These are phyloP conservation scores for Anguilla pacifica DNA, from an alignment of 2,797 vertebrate genomes.

Conservation along the genomic window DNA sequence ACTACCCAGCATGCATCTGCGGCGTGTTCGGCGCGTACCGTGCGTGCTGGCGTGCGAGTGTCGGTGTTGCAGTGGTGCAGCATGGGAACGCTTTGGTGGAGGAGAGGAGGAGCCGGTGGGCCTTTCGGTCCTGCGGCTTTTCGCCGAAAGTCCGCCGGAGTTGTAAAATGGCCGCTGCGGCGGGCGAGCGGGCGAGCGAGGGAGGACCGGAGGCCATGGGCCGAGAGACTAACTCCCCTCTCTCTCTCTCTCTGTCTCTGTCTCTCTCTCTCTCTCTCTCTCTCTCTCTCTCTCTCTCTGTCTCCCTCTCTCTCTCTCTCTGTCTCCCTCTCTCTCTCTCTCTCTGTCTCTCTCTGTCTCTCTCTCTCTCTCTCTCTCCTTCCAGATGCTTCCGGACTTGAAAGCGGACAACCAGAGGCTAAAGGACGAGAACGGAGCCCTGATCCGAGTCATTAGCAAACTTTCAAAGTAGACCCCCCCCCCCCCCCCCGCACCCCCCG, in stretches of 20 bases:
- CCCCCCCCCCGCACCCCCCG: constrained; percentile 53
- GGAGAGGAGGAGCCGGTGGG: too few species aligned
- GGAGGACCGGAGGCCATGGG: too few species aligned
- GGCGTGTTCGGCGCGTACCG: background rate
- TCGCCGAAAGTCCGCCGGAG: too few species aligned
- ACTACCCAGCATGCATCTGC: background rate
- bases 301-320: too few species aligned
- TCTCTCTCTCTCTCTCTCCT: constrained; percentile 54
- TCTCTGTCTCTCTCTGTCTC: constrained; percentile 31
- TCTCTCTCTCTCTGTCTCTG: too few species aligned
- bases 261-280: too few species aligned
- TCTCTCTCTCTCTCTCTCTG: too few species aligned
- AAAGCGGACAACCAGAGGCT: constrained; percentile 99
- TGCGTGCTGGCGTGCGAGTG: background rate
- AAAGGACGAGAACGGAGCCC: constrained; percentile 98
- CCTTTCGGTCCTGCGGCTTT: too few species aligned
- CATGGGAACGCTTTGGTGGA: too few species aligned
- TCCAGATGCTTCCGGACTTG: constrained; percentile 96
- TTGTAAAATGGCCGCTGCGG: too few species aligned
- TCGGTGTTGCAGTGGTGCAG: background rate
- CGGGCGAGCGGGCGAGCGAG: too few species aligned
- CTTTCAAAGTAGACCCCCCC: constrained; percentile 91
- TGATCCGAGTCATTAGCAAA: constrained; percentile 99
- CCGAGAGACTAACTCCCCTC: too few species aligned
- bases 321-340: background rate